Base-by-base conservation (phyloP, 2,113 vertebrate genomes). In the Scopus umbretta region DNA sequence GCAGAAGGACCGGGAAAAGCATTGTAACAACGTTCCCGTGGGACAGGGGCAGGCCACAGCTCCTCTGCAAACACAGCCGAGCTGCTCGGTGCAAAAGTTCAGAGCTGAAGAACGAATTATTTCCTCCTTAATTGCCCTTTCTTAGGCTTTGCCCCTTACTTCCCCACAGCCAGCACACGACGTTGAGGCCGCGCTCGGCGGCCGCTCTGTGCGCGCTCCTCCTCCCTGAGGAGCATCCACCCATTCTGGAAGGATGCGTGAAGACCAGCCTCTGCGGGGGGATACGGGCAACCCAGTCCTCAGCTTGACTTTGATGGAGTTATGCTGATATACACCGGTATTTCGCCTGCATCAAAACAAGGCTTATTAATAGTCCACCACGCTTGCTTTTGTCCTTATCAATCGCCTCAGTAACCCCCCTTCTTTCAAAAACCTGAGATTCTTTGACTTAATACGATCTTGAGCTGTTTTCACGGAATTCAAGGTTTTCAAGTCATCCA, bases 1-100 rank as follows among this genome's bases (percentile, higher is more conserved):
- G 86, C 17, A 0, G 12, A n/a, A 86, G 90, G 87, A 95, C 92
- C 25, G 45, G 96, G 96, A 96, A 96, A 94, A 86, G 85, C 96
- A 90, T 88, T 96, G 95, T 74, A 29, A 17, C 8, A 5, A 9
- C 13, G 7, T 86, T 97, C 96, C 96, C 94, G 5, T 95, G 92
- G 95, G 96, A 95, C 0, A 63, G 71, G 80, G 76, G 53, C 30
- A 20, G 92, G 92, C 91, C 79, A 25, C 70, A 11, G 86, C 89
- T 87, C 92, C 86, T 61, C 21, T 2, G 84, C 81, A 87, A 96
- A 70, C 89, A 87, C 94, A 80, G 85, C 92, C 87, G 16, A 73
- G 81, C 53, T 22, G 58, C 78, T 91, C 87, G 16, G 87, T 58
- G 91, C 96, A 96, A 80, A 92, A 96, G 96, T 96, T 96, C 96